phyloP scores from a whole-genome alignment of 1,140 invertebrate species.

The Meloidogyne floridensis region DNA sequence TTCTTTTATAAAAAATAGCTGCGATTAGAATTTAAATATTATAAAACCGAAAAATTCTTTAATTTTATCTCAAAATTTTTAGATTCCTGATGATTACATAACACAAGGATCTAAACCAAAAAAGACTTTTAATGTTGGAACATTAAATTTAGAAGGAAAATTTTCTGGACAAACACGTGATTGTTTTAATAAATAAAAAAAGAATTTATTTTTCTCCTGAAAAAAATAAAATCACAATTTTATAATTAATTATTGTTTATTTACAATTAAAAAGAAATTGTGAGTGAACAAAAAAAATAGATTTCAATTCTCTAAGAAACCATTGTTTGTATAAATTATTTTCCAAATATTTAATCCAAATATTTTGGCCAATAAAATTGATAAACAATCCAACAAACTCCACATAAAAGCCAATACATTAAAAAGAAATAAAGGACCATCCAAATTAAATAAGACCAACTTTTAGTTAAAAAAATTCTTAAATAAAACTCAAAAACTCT shows the following conservation, averaged over 20 bases:
- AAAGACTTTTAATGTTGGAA: conserved; percentile 44
- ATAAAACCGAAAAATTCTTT: conserved; percentile 20
- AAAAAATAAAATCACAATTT: no score
- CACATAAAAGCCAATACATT: conserved; percentile 4
- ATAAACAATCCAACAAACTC: conserved; percentile 5
- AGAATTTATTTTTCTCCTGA: not conserved
- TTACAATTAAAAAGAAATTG: no score
- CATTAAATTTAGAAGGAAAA: conserved; percentile 41
- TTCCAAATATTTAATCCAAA: not conserved
- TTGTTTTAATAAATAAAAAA: conserved; percentile 23
- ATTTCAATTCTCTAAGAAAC: no score
- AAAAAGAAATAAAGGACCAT: not conserved
- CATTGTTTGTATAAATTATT: no score
- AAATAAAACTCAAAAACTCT: no score
- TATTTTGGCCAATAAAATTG: not conserved
- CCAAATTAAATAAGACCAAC: not conserved
- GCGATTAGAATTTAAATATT: no score
- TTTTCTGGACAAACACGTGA: conserved; percentile 38
- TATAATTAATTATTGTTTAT: no score
- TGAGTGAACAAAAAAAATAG: no score
- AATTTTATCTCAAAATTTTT: conserved; percentile 37
- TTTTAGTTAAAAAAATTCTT: not conserved
- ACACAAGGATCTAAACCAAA: conserved; percentile 33
- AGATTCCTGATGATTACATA: conserved; percentile 47
- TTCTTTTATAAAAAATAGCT: no score